These are phyloP conservation scores for Zapornia atra DNA, from an alignment of 2,113 vertebrate species.

Conservation along the genomic window DNA sequence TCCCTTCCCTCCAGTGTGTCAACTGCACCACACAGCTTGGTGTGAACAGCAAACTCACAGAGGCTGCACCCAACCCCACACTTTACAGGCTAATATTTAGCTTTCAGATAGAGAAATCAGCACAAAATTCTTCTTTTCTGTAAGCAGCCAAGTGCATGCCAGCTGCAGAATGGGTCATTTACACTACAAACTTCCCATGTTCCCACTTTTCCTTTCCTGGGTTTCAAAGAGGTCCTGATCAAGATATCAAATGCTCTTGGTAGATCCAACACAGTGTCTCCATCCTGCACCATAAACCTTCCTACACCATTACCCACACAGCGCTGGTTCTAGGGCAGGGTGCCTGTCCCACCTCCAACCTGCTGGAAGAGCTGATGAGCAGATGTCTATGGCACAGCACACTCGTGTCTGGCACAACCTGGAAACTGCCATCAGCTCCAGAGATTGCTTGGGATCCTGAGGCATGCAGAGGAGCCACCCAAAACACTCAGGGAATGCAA, in stretches of 20 bases:
- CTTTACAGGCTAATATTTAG: too few species aligned
- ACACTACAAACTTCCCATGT: too few species aligned
- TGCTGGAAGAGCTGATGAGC: background rate
- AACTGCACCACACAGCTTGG: background rate
- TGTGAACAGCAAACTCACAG: background rate
- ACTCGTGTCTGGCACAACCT: rapidly evolving
- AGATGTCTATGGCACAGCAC: rapidly evolving
- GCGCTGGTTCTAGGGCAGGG: rapidly evolving
- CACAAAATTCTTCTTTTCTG: too few species aligned
- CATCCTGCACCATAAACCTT: background rate
- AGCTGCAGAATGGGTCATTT: too few species aligned
- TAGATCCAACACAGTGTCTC: background rate
- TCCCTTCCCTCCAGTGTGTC: background rate
- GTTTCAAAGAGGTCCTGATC: background rate
- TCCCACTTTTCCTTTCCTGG: too few species aligned
- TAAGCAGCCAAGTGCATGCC: too few species aligned
- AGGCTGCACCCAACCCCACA: background rate
- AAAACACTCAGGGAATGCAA: background rate
- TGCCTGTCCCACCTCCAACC: background rate
- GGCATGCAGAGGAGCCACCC: background rate
- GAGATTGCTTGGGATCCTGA: rapidly evolving
- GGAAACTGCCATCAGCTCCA: background rate
- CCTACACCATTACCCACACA: background rate
- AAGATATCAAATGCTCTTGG: background rate
- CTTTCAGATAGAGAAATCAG: too few species aligned